Conservation (phyloP, 2,113 vertebrate species). For the Dipodomys stephensi region DNA sequence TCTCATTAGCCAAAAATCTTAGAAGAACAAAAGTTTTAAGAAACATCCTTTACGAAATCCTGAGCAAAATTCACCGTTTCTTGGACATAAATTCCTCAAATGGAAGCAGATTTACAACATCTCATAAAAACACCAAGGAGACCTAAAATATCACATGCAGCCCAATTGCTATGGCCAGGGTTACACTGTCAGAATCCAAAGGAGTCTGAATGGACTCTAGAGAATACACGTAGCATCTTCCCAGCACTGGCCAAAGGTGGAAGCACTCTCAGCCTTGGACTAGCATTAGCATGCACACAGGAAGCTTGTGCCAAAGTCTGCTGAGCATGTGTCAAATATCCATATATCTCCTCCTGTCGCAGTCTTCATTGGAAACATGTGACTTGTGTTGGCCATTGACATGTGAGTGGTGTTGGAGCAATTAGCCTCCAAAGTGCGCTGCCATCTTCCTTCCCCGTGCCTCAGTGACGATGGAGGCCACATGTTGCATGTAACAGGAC, state of each 20-base stretch:
- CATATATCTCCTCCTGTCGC: neutral
- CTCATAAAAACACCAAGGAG: neutral
- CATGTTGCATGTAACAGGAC: neutral
- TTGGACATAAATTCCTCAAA: neutral
- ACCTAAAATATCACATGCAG: neutral
- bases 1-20: neutral
- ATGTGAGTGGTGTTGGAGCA: neutral
- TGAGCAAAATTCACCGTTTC: neutral
- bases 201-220: neutral
- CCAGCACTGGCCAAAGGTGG: neutral
- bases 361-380: neutral
- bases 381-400: neutral
- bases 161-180: neutral
- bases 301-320: neutral
- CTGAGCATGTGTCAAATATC: neutral
- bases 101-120: neutral
- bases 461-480: neutral
- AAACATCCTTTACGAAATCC: conserved; percentile 2
- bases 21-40: neutral
- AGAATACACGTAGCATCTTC: neutral
- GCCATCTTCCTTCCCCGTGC: neutral
- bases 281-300: neutral
- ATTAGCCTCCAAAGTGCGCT: neutral
- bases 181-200: neutral
- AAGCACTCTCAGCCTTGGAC: neutral